Evolutionary conservation across 2,888 invertebrate genomes (phyloP).

Genomic region (Ophion slaviceki): DNA sequence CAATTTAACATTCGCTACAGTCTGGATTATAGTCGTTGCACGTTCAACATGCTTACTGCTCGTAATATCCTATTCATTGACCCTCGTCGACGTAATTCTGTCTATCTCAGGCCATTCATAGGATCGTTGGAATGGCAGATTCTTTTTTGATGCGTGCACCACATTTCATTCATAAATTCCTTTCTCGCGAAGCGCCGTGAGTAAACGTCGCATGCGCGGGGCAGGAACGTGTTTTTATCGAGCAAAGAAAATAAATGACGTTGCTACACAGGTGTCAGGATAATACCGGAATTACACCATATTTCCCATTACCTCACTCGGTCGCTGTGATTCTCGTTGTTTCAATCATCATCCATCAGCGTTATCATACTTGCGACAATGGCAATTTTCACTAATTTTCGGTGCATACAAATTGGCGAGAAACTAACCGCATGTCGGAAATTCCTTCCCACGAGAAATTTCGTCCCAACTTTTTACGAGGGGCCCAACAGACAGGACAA

Average conservation of each 20-base stretch:
- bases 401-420: not conserved
- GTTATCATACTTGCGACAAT: not conserved
- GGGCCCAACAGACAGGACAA: not conserved
- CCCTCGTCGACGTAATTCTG: conserved; percentile 36
- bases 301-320: not conserved
- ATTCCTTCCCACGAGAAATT: not conserved
- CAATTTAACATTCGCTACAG: not conserved
- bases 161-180: conserved; percentile 75
- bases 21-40: not conserved
- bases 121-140: not conserved
- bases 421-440: not conserved
- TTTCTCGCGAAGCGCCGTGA: not conserved
- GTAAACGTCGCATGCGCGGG: conserved; percentile 8
- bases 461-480: not conserved
- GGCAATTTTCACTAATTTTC: not conserved
- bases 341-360: not conserved
- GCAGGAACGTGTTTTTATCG: not conserved
- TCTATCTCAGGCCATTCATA: conserved; percentile 34
- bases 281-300: not conserved
- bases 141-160: conserved; percentile 66
- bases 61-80: conserved; percentile 47
- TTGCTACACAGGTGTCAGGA: not conserved
- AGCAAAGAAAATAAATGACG: not conserved
- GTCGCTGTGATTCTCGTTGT: not conserved
- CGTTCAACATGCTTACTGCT: conserved; percentile 3